These are phyloP conservation scores for Cyrtorhinus lividipennis DNA, from an alignment of 1,140 invertebrate species.

Conservation along the genomic window DNA sequence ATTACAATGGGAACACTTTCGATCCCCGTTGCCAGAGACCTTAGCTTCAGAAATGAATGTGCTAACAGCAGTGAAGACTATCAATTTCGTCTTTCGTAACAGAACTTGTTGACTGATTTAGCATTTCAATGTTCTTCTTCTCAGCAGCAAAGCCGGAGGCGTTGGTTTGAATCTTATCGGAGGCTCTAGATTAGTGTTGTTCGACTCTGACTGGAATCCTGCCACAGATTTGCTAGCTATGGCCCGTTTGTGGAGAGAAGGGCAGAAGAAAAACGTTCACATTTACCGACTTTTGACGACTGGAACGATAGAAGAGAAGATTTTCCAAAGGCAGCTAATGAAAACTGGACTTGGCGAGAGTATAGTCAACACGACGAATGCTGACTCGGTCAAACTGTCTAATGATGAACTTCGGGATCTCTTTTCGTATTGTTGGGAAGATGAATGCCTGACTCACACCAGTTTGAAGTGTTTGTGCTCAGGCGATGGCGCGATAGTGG, in stretches of 20 bases:
- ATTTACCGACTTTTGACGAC: constrained; percentile 47
- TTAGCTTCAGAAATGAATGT: not conserved
- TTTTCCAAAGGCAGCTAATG: constrained; percentile 52
- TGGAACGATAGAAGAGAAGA: constrained; percentile 58
- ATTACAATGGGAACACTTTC: constrained; percentile 27
- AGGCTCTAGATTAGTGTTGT: constrained; percentile 49
- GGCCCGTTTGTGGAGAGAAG: constrained; percentile 54
- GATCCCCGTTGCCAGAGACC: not conserved
- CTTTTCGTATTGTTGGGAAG: constrained; percentile 22
- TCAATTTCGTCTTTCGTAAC: not conserved
- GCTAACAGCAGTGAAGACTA: not conserved
- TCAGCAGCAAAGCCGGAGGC: constrained; percentile 58
- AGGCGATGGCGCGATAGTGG: constrained; percentile 22
- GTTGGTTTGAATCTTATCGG: constrained; percentile 57
- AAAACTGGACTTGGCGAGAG: constrained; percentile 47
- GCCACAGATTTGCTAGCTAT: constrained; percentile 56
- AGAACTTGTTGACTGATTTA: not conserved
- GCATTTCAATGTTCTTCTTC: constrained; percentile 45
- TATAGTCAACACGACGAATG: constrained; percentile 38
- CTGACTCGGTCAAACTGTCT: constrained; percentile 34
- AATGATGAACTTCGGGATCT: constrained; percentile 33
- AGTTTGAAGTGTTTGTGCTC: constrained; percentile 24
- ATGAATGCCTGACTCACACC: constrained; percentile 22
- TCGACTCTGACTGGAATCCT: constrained; percentile 62
- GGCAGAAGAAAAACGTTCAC: constrained; percentile 46